Evolutionary conservation across 2,888 invertebrate species (phyloP).

Genomic region (Hypselothyrea guttata): DNA sequence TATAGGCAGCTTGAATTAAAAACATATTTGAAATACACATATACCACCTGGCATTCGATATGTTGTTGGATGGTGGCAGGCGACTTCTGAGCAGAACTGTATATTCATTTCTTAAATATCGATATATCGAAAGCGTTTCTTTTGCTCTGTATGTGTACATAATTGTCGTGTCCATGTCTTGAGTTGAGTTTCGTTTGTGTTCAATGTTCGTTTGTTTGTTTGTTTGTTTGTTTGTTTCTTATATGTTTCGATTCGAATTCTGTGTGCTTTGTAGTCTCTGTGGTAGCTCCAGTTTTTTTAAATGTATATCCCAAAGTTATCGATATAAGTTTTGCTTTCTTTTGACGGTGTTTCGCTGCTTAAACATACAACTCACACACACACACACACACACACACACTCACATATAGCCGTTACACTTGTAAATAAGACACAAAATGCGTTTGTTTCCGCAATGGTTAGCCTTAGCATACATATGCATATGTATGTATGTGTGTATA

Average conservation of each 20-base stretch:
- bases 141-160: slow-evolving; percentile 22
- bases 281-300: slow-evolving; percentile 45
- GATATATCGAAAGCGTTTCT: not conserved
- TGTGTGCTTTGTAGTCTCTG: slow-evolving; percentile 44
- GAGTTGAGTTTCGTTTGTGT: too few species aligned
- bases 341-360: slow-evolving; percentile 54
- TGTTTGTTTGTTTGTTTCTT: slow-evolving; percentile 8
- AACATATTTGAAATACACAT: too few species aligned
- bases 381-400: slow-evolving; percentile 12
- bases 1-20: too few species aligned
- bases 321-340: slow-evolving; percentile 31
- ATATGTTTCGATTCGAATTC: slow-evolving; percentile 38
- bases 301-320: slow-evolving; percentile 35
- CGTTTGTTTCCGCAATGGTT: slow-evolving; percentile 17
- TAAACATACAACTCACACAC: slow-evolving; percentile 10
- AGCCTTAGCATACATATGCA: slow-evolving; percentile 43
- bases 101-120: slow-evolving; percentile 2
- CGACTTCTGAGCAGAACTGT: slow-evolving; percentile 3
- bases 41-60: too few species aligned
- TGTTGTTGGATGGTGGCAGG: slow-evolving; percentile 5
- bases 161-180: slow-evolving; percentile 16
- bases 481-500: slow-evolving; percentile 14
- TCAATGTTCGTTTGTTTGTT: slow-evolving; percentile 6
- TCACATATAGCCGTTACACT: slow-evolving; percentile 26
- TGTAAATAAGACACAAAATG: slow-evolving; percentile 40